Evolutionary conservation across 2,797 vertebrate genomes (phyloP).

Genomic region (Mionectes olivaceus): DNA sequence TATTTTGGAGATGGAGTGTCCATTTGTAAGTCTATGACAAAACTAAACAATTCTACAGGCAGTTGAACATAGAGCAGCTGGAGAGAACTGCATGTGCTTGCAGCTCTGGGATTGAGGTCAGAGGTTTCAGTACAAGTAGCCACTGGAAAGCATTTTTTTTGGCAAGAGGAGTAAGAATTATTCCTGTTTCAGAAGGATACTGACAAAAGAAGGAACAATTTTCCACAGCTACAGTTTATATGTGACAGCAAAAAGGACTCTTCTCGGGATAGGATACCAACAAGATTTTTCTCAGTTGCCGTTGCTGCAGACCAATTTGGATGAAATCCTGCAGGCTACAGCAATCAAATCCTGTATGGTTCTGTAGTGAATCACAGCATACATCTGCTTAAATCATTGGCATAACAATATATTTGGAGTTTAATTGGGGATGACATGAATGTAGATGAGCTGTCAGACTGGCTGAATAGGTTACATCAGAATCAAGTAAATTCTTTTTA

Average conservation of each 20-base stretch:
- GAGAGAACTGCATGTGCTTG: neutral
- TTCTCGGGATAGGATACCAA: neutral
- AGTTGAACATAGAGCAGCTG: neutral
- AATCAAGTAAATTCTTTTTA: neutral
- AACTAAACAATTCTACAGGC: neutral
- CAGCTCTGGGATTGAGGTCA: neutral
- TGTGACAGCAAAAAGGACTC: neutral
- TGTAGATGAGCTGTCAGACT: conserved; percentile 6
- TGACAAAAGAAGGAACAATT: neutral
- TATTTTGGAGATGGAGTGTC: neutral
- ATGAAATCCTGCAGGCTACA: neutral
- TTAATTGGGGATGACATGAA: neutral
- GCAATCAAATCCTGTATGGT: neutral
- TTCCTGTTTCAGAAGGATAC: neutral
- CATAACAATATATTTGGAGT: neutral
- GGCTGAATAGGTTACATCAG: neutral
- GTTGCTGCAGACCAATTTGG: neutral
- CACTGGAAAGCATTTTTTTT: neutral
- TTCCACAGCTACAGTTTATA: neutral
- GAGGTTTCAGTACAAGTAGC: neutral
- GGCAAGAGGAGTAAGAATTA: neutral
- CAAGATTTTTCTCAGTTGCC: neutral
- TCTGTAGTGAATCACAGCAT: neutral
- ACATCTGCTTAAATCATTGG: neutral
- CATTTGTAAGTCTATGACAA: neutral